Percentiles rank a stretch among this genome's conserved stretches.
These are phyloP conservation scores for Amphipoea oculea DNA, from an alignment of 2,888 invertebrate genomes.

Conservation along the genomic window DNA sequence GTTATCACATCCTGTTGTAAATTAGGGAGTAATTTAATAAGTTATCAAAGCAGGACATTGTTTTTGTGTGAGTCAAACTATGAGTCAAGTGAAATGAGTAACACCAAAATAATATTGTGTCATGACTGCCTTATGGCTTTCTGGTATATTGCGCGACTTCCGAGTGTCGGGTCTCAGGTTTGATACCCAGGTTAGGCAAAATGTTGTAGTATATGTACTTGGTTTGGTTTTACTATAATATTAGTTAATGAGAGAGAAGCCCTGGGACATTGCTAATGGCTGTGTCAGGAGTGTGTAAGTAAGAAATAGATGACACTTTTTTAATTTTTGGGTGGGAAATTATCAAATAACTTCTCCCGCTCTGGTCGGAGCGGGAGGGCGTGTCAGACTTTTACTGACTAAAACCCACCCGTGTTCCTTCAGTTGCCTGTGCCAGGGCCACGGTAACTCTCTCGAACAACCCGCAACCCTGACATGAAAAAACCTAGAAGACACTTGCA, in stretches of 20 bases:
- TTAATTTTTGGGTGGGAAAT: too few relatives aligned
- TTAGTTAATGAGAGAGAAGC: not conserved
- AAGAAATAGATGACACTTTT: not conserved
- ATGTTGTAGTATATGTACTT: not conserved
- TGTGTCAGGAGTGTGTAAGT: not conserved
- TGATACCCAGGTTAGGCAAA: not conserved
- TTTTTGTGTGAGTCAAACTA: slow-evolving; percentile 21
- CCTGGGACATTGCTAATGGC: not conserved
- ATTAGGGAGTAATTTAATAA: slow-evolving; percentile 12
- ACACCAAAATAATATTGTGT: not conserved
- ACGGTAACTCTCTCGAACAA: too few relatives aligned
- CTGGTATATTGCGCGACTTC: not conserved
- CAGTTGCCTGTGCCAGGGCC: too few relatives aligned
- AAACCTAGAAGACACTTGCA: not conserved
- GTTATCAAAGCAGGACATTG: slow-evolving; percentile 31
- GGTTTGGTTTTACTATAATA: not conserved
- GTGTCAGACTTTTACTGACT: too few relatives aligned
- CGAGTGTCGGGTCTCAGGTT: not conserved
- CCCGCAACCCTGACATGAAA: too few relatives aligned
- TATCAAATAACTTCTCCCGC: too few relatives aligned
- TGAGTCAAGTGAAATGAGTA: slow-evolving; percentile 28
- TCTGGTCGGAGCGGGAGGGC: too few relatives aligned
- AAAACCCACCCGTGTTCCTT: too few relatives aligned
- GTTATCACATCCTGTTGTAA: slow-evolving; percentile 51
- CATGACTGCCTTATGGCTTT: not conserved